These are phyloP conservation scores for Limanda limanda DNA, from an alignment of 2,113 vertebrate genomes.

Conservation along the genomic window DNA sequence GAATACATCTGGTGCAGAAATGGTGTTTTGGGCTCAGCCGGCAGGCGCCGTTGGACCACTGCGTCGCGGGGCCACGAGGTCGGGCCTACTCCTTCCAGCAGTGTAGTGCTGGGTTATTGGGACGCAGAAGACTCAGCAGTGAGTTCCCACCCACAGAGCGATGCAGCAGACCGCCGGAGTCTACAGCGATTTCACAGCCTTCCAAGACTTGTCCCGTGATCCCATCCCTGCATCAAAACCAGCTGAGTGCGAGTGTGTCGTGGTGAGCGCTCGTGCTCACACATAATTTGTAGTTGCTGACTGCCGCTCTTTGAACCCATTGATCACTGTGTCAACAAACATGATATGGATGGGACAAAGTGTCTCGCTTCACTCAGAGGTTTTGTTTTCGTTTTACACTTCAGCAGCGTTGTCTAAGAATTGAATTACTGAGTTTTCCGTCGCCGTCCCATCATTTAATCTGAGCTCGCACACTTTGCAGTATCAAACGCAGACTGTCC, in stretches of 20 bases:
- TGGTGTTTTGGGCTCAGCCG: conserved; percentile 74
- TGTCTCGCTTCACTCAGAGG: neutral
- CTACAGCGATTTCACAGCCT: conserved; percentile 61
- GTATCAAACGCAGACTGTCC: conserved; percentile 43
- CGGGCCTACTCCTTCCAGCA: conserved; percentile 60
- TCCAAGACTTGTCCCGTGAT: conserved; percentile 72
- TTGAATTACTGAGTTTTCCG: neutral
- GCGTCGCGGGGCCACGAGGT: conserved; percentile 67
- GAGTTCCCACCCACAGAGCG: conserved; percentile 79
- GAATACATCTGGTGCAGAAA: conserved; percentile 80
- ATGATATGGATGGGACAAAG: conserved; percentile 42
- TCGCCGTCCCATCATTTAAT: neutral
- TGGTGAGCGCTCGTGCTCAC: conserved; percentile 65
- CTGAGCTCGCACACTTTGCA: neutral
- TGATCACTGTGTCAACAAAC: conserved; percentile 68
- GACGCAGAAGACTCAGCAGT: conserved; percentile 65
- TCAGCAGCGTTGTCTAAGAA: neutral
- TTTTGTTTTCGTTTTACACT: neutral
- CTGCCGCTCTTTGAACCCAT: conserved; percentile 61
- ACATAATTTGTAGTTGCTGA: conserved; percentile 68
- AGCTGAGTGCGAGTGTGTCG: conserved; percentile 68
- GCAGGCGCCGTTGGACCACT: conserved; percentile 80
- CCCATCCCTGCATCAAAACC: conserved; percentile 75
- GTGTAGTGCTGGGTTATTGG: conserved; percentile 50
- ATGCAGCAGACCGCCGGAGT: conserved; percentile 55